Percentiles rank a stretch among this genome's conserved stretches.
Evolutionary conservation across 2,113 vertebrate species (phyloP).

Genomic region (Ceyx margarethae): DNA sequence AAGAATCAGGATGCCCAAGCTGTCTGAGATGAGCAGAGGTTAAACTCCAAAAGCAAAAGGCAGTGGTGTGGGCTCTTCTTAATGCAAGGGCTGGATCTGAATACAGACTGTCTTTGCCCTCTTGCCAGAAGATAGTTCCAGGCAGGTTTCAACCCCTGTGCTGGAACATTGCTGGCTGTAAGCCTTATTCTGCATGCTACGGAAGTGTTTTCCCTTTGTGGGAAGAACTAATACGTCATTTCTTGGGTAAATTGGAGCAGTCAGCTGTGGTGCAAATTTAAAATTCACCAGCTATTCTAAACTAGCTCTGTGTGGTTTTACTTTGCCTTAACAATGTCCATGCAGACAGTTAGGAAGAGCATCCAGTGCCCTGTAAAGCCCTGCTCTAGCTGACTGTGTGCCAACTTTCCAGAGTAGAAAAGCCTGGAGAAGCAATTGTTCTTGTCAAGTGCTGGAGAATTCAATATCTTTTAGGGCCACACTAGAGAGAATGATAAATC

Average conservation of each 20-base stretch:
- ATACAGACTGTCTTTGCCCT: neutral
- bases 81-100: neutral
- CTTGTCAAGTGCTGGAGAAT: neutral
- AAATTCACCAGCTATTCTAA: neutral
- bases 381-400: neutral
- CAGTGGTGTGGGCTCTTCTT: neutral
- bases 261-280: neutral
- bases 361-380: neutral
- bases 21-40: neutral
- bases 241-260: neutral
- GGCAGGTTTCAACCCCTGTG: neutral
- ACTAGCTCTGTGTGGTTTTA: neutral
- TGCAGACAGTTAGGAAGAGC: neutral
- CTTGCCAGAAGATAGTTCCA: neutral
- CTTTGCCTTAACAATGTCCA: neutral
- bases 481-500: neutral
- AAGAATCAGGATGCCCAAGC: neutral
- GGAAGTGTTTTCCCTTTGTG: neutral
- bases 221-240: neutral
- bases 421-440: neutral
- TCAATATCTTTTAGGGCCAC: neutral
- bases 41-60: neutral
- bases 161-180: neutral
- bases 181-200: neutral
- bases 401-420: neutral